phyloP scores from a whole-genome alignment of 2,888 invertebrate genomes.

The Drosophila mimica region DNA sequence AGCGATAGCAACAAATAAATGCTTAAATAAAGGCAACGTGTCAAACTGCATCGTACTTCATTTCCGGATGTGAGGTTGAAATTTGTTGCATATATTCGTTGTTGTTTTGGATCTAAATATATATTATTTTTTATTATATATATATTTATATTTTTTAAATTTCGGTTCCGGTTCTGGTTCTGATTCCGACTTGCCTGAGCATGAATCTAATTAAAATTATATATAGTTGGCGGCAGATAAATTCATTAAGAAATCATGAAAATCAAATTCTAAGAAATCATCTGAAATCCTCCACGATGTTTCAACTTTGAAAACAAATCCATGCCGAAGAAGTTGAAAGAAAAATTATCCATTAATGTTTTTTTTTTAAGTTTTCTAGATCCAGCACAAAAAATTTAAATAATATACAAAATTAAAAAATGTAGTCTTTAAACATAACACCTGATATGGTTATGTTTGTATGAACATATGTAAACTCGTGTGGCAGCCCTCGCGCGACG shows the following conservation, averaged over 20 bases:
- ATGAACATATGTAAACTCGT: neutral
- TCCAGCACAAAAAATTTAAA: neutral
- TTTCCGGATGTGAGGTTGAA: neutral
- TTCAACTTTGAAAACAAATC: neutral
- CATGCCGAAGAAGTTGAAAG: neutral
- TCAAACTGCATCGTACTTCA: neutral
- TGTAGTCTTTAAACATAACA: neutral
- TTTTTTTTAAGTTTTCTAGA: neutral
- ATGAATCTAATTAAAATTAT: neutral
- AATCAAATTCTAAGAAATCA: neutral
- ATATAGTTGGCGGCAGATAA: neutral
- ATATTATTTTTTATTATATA: no score
- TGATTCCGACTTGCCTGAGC: neutral
- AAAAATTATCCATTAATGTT: neutral
- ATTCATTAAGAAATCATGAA: neutral
- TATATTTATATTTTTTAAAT: neutral
- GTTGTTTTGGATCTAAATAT: neutral
- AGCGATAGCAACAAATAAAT: neutral
- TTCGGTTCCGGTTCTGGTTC: neutral
- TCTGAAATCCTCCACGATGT: neutral
- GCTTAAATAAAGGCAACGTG: neutral
- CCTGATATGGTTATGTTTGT: neutral
- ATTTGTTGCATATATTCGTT: neutral
- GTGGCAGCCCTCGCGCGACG: constrained; percentile 25
- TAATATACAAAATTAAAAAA: neutral